phyloP scores from a whole-genome alignment of 37 sponge, comb jelly and placozoan genomes.

The Bolinopsis microptera region DNA sequence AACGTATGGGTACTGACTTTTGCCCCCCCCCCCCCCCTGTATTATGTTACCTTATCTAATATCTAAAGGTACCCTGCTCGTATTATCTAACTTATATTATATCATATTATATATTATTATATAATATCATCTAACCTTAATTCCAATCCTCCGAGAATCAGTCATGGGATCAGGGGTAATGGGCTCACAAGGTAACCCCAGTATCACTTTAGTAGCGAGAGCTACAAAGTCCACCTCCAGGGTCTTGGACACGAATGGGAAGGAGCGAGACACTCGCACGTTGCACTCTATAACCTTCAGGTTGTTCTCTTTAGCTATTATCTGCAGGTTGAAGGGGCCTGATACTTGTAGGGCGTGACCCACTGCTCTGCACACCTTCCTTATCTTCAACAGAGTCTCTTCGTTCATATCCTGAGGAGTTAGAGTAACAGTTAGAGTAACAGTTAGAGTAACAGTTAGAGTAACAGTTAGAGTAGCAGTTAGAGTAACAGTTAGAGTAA shows the following conservation, averaged over 20 bases:
- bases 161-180: conserved; percentile 67
- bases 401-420: conserved; percentile 81
- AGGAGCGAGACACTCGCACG: conserved; percentile 90
- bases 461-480: too few relatives aligned
- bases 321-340: conserved; percentile 97
- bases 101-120: too few relatives aligned
- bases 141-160: conserved; percentile 77
- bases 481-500: too few relatives aligned
- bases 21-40: too few relatives aligned
- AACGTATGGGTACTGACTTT: too few relatives aligned
- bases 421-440: too few relatives aligned
- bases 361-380: conserved; percentile 70
- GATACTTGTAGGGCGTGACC: conserved; percentile 85
- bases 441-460: too few relatives aligned
- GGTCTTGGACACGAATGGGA: conserved; percentile 99
- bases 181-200: conserved; percentile 79
- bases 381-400: conserved; percentile 79
- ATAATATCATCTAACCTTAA: conserved; percentile 75
- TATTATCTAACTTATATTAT: too few relatives aligned
- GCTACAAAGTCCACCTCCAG: conserved; percentile 85
- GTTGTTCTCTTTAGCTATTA: conserved; percentile 96
- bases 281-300: conserved; percentile 98
- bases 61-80: too few relatives aligned
- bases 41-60: too few relatives aligned
- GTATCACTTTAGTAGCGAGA: conserved; percentile 85